Evolutionary conservation across 1,140 invertebrate species (phyloP).

Genomic region (Macrobrachium rosenbergii): DNA sequence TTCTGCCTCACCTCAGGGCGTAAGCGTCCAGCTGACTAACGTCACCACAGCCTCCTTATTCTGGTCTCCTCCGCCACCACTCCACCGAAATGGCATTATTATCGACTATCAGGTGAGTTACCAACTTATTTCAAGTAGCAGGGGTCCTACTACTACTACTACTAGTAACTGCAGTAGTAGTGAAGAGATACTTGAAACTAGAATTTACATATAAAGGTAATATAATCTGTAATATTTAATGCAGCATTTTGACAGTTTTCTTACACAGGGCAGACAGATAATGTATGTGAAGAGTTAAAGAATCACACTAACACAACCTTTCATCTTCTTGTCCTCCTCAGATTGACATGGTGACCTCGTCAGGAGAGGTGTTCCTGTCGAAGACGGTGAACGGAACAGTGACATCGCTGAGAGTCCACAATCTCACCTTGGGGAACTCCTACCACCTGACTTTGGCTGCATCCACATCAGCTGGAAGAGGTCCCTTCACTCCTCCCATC

Average conservation of each 20-base stretch:
- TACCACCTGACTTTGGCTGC: slow-evolving; percentile 63
- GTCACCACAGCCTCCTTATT: slow-evolving; percentile 39
- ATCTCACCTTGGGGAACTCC: slow-evolving; percentile 54
- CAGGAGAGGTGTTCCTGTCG: slow-evolving; percentile 49
- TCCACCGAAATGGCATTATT: slow-evolving; percentile 50
- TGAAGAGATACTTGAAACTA: neutral
- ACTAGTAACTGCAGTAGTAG: too few relatives aligned
- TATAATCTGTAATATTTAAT: neutral
- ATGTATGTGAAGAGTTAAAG: neutral
- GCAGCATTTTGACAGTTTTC: too few relatives aligned
- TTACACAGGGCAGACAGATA: neutral
- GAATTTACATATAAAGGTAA: neutral
- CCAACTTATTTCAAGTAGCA: neutral
- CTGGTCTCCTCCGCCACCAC: slow-evolving; percentile 34
- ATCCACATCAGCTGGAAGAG: slow-evolving; percentile 49
- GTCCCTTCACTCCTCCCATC: slow-evolving; percentile 60
- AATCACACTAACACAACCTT: neutral
- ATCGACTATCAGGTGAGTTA: slow-evolving; percentile 32
- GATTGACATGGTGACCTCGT: slow-evolving; percentile 51
- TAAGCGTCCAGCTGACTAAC: slow-evolving; percentile 52
- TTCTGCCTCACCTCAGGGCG: slow-evolving; percentile 40
- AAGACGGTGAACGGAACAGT: slow-evolving; percentile 38
- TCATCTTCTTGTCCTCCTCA: neutral
- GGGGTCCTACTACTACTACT: too few relatives aligned
- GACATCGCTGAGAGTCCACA: slow-evolving; percentile 39